A percentile compares a stretch with the other conserved stretches of the same genome.
phyloP scores from a whole-genome alignment of 2,113 vertebrate species.

The Abramis brama region DNA sequence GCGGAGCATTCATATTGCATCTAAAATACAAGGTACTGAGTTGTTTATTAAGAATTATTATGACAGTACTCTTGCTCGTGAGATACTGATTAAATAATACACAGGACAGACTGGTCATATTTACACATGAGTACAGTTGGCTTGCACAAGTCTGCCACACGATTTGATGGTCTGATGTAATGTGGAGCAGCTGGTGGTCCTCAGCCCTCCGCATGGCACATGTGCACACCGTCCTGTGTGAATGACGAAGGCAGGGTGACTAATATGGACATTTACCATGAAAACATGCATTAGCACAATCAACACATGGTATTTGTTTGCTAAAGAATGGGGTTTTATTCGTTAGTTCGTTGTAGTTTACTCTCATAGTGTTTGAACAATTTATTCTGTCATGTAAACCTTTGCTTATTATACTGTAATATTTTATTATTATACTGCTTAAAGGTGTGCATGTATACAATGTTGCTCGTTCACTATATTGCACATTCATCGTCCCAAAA shows the following conservation, averaged over 20 bases:
- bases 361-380: too few relatives aligned
- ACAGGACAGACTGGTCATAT: constrained; percentile 18
- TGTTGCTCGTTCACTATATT: neutral
- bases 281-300: constrained; percentile 1
- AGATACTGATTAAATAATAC: neutral
- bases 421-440: neutral
- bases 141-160: constrained; percentile 4
- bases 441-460: neutral
- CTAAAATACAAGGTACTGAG: neutral
- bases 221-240: neutral
- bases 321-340: neutral
- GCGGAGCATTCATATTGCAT: neutral
- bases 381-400: too few relatives aligned
- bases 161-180: neutral
- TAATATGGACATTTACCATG: neutral
- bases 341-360: neutral
- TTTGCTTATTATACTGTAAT: too few relatives aligned
- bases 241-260: constrained; percentile 20
- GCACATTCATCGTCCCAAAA: neutral
- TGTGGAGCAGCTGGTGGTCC: constrained; percentile 37
- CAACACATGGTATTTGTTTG: neutral
- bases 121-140: neutral
- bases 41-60: neutral
- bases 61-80: neutral
- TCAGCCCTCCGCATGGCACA: constrained; percentile 1